phyloP scores from a whole-genome alignment of 2,888 invertebrate genomes.

The Ceraclea dissimilis region DNA sequence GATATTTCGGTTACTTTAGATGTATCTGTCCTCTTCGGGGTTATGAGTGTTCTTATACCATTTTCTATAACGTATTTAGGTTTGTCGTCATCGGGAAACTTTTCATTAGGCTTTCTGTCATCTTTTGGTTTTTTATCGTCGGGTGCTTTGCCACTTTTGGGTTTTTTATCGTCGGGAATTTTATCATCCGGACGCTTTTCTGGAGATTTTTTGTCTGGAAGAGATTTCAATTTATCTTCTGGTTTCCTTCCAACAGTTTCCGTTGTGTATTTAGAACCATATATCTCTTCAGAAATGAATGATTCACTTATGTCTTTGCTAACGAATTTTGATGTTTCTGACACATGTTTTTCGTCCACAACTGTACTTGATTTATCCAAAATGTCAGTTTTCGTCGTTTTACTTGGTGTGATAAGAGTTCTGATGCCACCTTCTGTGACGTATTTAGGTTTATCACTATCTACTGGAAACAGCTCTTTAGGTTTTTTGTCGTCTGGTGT shows the following conservation, averaged over 20 bases:
- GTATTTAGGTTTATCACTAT: constrained; percentile 3
- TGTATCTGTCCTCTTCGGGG: neutral
- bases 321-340: constrained; percentile 11
- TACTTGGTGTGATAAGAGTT: constrained; percentile 19
- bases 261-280: constrained; percentile 8
- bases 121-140: constrained; percentile 10
- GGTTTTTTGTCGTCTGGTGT: constrained; percentile 11
- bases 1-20: neutral
- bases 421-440: constrained; percentile 10
- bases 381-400: constrained; percentile 20
- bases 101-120: neutral
- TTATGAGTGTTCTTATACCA: constrained; percentile 14
- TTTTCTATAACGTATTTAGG: constrained; percentile 17
- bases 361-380: neutral
- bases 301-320: constrained; percentile 2
- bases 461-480: neutral
- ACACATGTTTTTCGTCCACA: neutral
- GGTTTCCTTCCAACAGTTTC: constrained; percentile 13
- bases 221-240: constrained; percentile 1
- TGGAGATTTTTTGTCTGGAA: constrained; percentile 9
- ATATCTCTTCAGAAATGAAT: constrained; percentile 9
- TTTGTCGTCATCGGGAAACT: neutral
- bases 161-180: constrained; percentile 22
- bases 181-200: constrained; percentile 3
- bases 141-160: neutral